Base-by-base conservation (phyloP, 2,113 vertebrate species). In the Tricholaema leucomelas region DNA sequence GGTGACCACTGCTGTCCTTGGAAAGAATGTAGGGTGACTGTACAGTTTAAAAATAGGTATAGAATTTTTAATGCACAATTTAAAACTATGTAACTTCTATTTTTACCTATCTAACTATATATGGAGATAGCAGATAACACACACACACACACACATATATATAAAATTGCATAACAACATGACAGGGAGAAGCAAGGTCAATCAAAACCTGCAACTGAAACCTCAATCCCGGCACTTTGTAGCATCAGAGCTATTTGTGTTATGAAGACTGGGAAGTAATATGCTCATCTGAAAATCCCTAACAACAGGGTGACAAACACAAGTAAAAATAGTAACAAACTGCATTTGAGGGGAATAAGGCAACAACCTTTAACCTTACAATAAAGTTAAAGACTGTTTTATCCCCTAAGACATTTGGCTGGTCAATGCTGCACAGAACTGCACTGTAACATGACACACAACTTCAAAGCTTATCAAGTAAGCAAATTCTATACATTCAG, bases 31-130 rank as follows among this genome's bases (percentile, higher is more conserved):
- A 36, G 31, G 50, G 67, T 92, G 87, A 96, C 74, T 44, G 10
- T 54, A 44, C 11, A 55, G 85, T 91, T 92, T 93, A 94, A 96
- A 95, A 95, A 92, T 91, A 95, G 81, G 56, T 40, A 58, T n/a
- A 56, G 70, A 63, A 33, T 64, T 92, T 91, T 74, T 48, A 95
- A 95, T 55, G 42, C 19, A 94, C 83, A 59, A 60, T 70, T 91
- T 92, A n/a, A 85, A 95, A 33, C 1, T 0, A 76, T 76, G 71
- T 56, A 73, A 87, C 80, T 86, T 71, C 83, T 95, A 93, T 96
- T 93, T 94, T 85, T 94, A 91, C 9, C 40, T 36, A n/a, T 28
- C 46, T 80, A 80, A 23, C 63, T 95, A 85, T 87, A 92, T 82
- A 92, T 54, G 91, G 54, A 85, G 25, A 31, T 76, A 65, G 64